These are phyloP conservation scores for Euclidia mi DNA, from an alignment of 2,888 invertebrate genomes.

Conservation along the genomic window DNA sequence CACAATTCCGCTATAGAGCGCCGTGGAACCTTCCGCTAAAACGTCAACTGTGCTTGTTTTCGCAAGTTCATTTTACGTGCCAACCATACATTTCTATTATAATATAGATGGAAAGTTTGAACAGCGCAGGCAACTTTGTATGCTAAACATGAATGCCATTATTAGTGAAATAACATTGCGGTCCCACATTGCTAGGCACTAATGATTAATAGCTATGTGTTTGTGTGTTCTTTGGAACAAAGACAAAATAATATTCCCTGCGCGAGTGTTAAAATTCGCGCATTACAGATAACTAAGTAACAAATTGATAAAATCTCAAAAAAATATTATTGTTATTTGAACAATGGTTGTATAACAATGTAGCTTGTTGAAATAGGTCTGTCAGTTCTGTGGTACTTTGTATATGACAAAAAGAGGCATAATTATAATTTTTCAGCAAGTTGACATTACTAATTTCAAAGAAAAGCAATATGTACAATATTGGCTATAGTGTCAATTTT, in stretches of 20 bases:
- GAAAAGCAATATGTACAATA: background rate
- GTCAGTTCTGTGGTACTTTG: too few species aligned
- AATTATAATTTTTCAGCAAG: background rate
- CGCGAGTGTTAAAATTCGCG: too few species aligned
- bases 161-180: slow-evolving; percentile 3
- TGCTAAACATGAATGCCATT: slow-evolving; percentile 21
- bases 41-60: slow-evolving; percentile 59
- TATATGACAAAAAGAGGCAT: too few species aligned
- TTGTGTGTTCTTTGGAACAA: too few species aligned
- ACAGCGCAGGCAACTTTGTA: slow-evolving; percentile 21
- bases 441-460: background rate
- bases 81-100: slow-evolving; percentile 42
- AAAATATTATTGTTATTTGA: too few species aligned
- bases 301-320: too few species aligned
- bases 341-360: too few species aligned
- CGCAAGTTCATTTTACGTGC: slow-evolving; percentile 49
- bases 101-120: slow-evolving; percentile 38
- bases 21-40: too few species aligned
- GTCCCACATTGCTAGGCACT: background rate
- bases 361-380: too few species aligned
- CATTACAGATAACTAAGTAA: too few species aligned
- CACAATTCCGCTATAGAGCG: too few species aligned
- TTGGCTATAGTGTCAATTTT: slow-evolving; percentile 3
- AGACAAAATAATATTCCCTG: too few species aligned
- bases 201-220: background rate